A percentile compares a stretch with the other conserved stretches of the same genome.
Evolutionary conservation across 2,888 invertebrate species (phyloP).

Genomic region (Aradus depressus): DNA sequence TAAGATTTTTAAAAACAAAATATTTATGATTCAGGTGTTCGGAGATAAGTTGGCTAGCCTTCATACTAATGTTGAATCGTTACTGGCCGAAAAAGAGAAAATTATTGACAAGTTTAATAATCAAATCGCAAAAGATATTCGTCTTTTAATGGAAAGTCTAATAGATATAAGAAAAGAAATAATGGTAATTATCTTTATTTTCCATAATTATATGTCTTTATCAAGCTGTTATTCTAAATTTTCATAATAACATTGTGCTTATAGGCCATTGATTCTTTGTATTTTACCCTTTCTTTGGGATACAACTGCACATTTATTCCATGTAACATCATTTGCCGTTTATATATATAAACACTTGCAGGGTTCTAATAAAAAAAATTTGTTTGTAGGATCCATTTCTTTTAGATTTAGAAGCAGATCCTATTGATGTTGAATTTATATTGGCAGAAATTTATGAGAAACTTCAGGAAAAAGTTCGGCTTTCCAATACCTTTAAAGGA

Average conservation of each 20-base stretch:
- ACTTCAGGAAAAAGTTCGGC: neutral
- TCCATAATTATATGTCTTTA: neutral
- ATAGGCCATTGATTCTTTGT: neutral
- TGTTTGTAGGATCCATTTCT: conserved; percentile 3
- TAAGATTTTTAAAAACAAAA: conserved; percentile 1
- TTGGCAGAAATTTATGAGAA: conserved; percentile 8
- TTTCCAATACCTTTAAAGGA: neutral
- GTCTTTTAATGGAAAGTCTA: conserved; percentile 57
- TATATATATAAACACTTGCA: too few relatives aligned
- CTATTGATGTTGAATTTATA: conserved; percentile 6
- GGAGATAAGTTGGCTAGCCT: neutral
- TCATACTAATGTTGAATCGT: conserved; percentile 46
- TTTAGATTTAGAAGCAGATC: conserved; percentile 6
- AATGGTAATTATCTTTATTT: conserved; percentile 41
- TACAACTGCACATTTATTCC: neutral
- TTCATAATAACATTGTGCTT: too few relatives aligned
- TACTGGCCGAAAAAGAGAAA: conserved; percentile 54
- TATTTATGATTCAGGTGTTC: conserved; percentile 6
- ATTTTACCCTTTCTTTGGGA: too few relatives aligned
- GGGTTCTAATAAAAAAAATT: neutral
- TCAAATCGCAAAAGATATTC: conserved; percentile 67
- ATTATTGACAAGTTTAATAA: conserved; percentile 59
- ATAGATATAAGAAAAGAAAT: conserved; percentile 61
- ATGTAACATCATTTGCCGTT: too few relatives aligned
- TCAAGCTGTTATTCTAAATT: neutral